Evolutionary conservation across 2,797 vertebrate species (phyloP), one percentile per base, ranked within the genome.

Genomic region (Sphaeramia orbicularis): DNA sequence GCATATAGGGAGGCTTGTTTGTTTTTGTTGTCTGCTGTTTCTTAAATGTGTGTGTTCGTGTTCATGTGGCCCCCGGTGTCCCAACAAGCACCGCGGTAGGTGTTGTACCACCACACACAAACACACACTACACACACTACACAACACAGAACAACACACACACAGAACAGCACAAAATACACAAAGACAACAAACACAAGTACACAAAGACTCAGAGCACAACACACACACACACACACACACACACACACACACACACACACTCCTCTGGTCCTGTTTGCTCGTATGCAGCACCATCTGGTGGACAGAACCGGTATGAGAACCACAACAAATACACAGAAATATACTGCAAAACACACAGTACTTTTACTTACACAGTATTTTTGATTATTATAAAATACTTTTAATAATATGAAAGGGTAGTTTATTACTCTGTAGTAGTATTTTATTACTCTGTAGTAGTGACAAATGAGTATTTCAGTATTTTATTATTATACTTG

Each of bases 11-110:
- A 86, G 86, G 78, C 80, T 87, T 92, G 90, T 92, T 91, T 91
- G 87, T 92, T 88, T 89, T 84, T 91, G 86, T 92, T 90, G 86
- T 89, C 70, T 87, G 84, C 74, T 86, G 84, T 84, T 80, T 86
- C 81, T 90, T 90, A 88, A 88, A 87, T 87, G 91, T 87, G 87
- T 88, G 87, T 91, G 87, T 90, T 87, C 78, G 79, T 89, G 86
- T 83, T 90, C 83, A 80, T 86, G 89, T 89, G 84, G 88, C 87
- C 88, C 82, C 80, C 85, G 76, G 86, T 86, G 87, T 89, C 89
- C 90, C 90, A 87, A 91, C 88, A 91, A 90, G 85, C 88, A 84
- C 87, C 76, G 79, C 87, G 84, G 86, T 91, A 85, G 88, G 88
- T 89, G 86, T 89, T 85, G 87, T 78, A 83, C 86, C 83, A 77